A percentile compares a stretch with the other conserved stretches of the same genome.
These are phyloP conservation scores for Lepidurus arcticus DNA, from an alignment of 1,140 invertebrate genomes.

Conservation along the genomic window DNA sequence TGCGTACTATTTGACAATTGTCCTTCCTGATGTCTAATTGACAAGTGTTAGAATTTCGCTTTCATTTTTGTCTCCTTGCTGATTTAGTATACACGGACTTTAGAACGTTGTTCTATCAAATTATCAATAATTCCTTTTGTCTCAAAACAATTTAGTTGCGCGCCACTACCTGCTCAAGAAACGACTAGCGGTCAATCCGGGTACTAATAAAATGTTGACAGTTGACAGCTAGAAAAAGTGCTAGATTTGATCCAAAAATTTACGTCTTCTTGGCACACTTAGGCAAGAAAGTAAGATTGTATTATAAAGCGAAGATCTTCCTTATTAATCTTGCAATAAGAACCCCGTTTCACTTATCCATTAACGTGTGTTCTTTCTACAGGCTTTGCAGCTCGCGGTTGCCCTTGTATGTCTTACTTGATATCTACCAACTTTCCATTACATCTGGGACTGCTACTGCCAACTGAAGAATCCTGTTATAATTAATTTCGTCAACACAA, in stretches of 20 bases:
- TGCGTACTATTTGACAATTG: neutral
- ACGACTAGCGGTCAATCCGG: neutral
- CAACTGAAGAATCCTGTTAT: neutral
- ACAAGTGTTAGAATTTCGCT: neutral
- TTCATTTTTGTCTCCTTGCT: neutral
- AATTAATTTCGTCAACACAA: neutral
- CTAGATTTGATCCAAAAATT: neutral
- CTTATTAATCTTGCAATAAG: too few relatives aligned
- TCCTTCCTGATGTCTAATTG: neutral
- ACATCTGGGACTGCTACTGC: neutral
- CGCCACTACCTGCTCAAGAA: neutral
- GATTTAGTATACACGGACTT: slow-evolving; percentile 15
- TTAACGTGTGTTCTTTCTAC: too few relatives aligned
- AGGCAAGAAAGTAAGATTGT: too few relatives aligned
- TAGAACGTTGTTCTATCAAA: neutral
- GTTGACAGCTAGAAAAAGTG: slow-evolving; percentile 12
- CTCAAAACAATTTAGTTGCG: neutral
- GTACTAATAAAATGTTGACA: slow-evolving; percentile 19
- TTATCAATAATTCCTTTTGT: neutral
- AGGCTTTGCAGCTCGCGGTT: too few relatives aligned
- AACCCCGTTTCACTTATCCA: too few relatives aligned
- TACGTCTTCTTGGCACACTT: too few relatives aligned
- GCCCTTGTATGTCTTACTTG: neutral
- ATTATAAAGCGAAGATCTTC: too few relatives aligned
- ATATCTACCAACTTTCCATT: neutral